Percentiles rank a stretch among this genome's conserved stretches.
Conservation (phyloP, 2,888 invertebrate species). For the Ceriagrion tenellum region DNA sequence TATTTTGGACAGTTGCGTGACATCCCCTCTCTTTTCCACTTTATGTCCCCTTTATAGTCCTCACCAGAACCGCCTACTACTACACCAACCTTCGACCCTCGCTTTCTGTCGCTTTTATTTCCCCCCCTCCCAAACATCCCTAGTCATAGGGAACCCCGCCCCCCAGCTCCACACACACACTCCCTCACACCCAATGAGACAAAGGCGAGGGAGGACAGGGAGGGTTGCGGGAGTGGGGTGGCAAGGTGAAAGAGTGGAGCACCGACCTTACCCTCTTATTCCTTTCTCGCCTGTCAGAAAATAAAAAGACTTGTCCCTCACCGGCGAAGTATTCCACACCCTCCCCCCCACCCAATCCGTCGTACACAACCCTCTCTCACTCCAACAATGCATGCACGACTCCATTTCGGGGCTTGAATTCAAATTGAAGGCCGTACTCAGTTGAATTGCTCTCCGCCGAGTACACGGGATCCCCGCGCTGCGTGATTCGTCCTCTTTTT, state of each 20-base stretch:
- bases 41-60: conserved; percentile 28
- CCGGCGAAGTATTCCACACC: not conserved
- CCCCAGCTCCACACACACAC: too few species aligned
- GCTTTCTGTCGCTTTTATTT: not conserved
- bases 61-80: not conserved
- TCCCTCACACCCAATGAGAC: too few species aligned
- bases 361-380: not conserved
- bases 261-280: not conserved
- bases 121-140: not conserved
- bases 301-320: not conserved
- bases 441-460: not conserved
- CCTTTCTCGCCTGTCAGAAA: not conserved
- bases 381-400: conserved; percentile 2
- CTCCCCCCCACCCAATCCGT: not conserved
- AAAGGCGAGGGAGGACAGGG: too few species aligned
- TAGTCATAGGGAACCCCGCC: too few species aligned
- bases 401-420: not conserved
- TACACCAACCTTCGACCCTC: not conserved
- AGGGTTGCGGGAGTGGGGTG: too few species aligned
- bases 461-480: not conserved
- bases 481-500: not conserved
- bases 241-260: not conserved
- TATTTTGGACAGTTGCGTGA: conserved; percentile 30
- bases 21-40: conserved; percentile 33
- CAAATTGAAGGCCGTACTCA: conserved; percentile 15